Conservation (phyloP, 2,113 vertebrate genomes). For the Sander lucioperca region DNA sequence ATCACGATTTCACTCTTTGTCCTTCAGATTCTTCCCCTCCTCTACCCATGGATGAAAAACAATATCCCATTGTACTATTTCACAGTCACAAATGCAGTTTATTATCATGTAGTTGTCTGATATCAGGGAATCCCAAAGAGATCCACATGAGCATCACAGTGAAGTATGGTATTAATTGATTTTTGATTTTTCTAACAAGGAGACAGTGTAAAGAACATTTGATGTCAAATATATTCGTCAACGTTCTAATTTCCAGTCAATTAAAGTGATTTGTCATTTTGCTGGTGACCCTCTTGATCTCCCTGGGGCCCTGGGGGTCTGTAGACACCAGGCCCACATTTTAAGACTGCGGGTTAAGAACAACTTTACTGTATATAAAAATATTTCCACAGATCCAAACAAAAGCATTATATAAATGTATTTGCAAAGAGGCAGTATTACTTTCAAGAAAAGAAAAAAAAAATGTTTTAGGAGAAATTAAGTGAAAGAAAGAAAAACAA, state of each 20-base stretch:
- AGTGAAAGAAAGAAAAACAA: constrained; percentile 24
- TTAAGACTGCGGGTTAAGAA: constrained; percentile 3
- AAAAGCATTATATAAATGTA: neutral
- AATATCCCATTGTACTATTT: constrained; percentile 23
- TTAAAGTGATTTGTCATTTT: neutral
- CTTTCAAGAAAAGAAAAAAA: neutral
- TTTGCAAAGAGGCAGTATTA: constrained; percentile 9
- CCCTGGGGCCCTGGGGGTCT: neutral
- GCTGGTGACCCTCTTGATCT: constrained; percentile 7
- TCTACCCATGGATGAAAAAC: constrained; percentile 33
- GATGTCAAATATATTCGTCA: neutral
- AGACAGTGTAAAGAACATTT: neutral
- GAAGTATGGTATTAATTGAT: too few relatives aligned
- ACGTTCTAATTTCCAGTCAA: constrained; percentile 6
- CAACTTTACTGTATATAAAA: constrained; percentile 1
- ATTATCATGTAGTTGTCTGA: neutral
- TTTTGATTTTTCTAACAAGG: neutral
- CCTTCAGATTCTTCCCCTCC: constrained; percentile 61
- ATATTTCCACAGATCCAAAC: constrained; percentile 11
- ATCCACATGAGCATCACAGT: neutral
- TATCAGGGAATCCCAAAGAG: neutral
- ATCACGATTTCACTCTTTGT: constrained; percentile 75
- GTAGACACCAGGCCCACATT: neutral
- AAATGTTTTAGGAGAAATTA: constrained; percentile 28
- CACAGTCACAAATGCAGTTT: constrained; percentile 19